These are phyloP conservation scores for Ariopsis seemanni DNA, from an alignment of 2,113 vertebrate species.

Conservation along the genomic window DNA sequence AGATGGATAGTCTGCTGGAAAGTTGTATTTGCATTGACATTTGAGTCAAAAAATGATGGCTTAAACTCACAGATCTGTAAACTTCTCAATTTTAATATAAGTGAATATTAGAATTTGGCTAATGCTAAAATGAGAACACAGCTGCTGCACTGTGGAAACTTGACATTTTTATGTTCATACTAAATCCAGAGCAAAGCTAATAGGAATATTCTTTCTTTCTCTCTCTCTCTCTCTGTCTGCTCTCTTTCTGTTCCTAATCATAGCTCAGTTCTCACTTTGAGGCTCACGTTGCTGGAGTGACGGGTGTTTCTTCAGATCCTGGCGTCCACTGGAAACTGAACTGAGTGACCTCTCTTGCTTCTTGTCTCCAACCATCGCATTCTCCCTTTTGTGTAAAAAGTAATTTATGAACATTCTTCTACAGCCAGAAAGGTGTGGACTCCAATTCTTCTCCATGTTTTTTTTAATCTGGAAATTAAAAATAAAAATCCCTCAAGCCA, in stretches of 20 bases:
- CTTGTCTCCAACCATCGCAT: not conserved
- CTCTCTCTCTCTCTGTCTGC: not conserved
- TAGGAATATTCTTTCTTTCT: not conserved
- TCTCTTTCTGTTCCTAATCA: constrained; percentile 4
- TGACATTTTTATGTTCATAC: not conserved
- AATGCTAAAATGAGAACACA: not conserved
- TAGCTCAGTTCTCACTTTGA: not conserved
- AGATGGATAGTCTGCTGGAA: not conserved
- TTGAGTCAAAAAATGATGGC: not conserved
- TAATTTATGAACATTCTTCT: constrained; percentile 1
- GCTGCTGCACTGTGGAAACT: not conserved
- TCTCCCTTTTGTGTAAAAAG: not conserved
- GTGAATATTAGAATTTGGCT: not conserved
- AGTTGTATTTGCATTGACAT: not conserved
- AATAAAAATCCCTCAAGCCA: not conserved
- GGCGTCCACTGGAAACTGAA: constrained; percentile 54
- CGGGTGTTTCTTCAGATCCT: constrained; percentile 56
- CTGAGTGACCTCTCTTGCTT: constrained; percentile 22
- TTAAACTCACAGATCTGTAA: not conserved
- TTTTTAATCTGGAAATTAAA: not conserved
- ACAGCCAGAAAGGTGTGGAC: not conserved
- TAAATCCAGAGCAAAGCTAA: not conserved
- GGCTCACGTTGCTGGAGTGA: not conserved
- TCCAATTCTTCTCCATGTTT: not conserved
- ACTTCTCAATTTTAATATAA: not conserved